Base-by-base conservation (phyloP, 2,113 vertebrate genomes). In the Brachyistius frenatus region DNA sequence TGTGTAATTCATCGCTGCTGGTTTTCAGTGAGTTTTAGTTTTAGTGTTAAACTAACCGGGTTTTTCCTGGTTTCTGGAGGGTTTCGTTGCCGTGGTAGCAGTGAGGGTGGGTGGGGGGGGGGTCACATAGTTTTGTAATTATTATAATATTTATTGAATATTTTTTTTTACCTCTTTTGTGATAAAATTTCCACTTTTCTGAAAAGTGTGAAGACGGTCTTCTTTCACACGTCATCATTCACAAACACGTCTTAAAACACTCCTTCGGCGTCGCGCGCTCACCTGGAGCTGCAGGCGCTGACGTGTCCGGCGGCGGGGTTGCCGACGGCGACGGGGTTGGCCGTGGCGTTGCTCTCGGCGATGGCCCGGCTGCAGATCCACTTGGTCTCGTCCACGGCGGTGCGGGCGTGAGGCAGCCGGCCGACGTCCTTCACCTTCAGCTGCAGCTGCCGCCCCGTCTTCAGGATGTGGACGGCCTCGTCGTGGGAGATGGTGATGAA, bases 391-490 rank as follows among this genome's bases (percentile, higher is more conserved):
- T 97, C 97, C 89, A 97, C 95, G 0, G 96, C 93, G 37, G 96
- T 97, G 33, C 96, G 96, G 1, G 97, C 96, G 0, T 97, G 97
- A 10, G 97, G 98, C 88, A 99, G 93, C 60, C 96, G 95, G 32
- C 97, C 97, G 0, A 99, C 94, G 13, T 97, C 97, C 89, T 96
- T 96, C 84, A 98, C 94, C 0, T 95, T 96, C 95, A 99, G 94
- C 84, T 96, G 95, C 66, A 99, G 95, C 87, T 96, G 96, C 0
- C 64, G 92, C 0, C 97, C 96, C 0, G 95, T 95, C 86, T 96
- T 97, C 52, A 99, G 96, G 81, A 97, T 93, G 87, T 92, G 95
- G 64, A 99, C 98, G 0, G 98, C 98, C 84, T 99, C 96, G 0
- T 99, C 97, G 0, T 99, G 98, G 50, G 96, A 94, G 77, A 99